Evolutionary conservation across 2,888 invertebrate genomes (phyloP), one percentile per base, ranked within the genome.

Genomic region (Chrysomela aeneicollis): DNA sequence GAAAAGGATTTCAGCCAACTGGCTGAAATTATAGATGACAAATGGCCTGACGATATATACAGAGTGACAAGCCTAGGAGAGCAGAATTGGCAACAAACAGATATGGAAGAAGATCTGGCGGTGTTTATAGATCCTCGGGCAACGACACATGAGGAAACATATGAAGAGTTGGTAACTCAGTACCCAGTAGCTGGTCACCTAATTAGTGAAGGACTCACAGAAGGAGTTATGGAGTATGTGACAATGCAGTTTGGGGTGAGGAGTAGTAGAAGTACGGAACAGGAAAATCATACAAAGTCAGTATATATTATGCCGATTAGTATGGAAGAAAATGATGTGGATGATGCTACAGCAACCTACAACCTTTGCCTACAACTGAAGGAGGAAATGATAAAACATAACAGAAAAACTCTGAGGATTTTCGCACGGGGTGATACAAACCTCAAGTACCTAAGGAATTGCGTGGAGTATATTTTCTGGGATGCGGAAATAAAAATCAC

Each of bases 361-460:
- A 57, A 46, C 17, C 17, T 57, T 22, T 6, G 10, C 19, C 2
- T 15, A 12, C 57, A 57, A n/a, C 47, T 57, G 2, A 58, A 30
- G 30, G 58, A 49, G 6, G 18, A 49, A 26, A 9, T 18, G 1
- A 1, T 1, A 9, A 58, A 58, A 26, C 8, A 58, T 2, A 8
- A 21, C 2, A 22, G 22, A 47, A 58, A 15, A 49, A 8, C 21
- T 1, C n/a, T 30, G 18, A 49, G n/a, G 10, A n/a, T 46, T 15
- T 9, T 10, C 2, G 18, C 32, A 17, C 1, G 5, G 47, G 47
- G 58, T 0, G 8, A 47, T 9, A 1, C 30, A n/a, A 47, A 26
- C 17, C 5, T 17, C 5, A 30, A 6, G 26, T 47, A 58, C 19
- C 32, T 54, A 1, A 54, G 35, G n/a, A 54, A 54, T 4, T 35